A percentile compares a stretch with the other conserved stretches of the same genome.
These are phyloP conservation scores for Protobothrops mucrosquamatus DNA, from an alignment of 2,113 vertebrate genomes.

Conservation along the genomic window DNA sequence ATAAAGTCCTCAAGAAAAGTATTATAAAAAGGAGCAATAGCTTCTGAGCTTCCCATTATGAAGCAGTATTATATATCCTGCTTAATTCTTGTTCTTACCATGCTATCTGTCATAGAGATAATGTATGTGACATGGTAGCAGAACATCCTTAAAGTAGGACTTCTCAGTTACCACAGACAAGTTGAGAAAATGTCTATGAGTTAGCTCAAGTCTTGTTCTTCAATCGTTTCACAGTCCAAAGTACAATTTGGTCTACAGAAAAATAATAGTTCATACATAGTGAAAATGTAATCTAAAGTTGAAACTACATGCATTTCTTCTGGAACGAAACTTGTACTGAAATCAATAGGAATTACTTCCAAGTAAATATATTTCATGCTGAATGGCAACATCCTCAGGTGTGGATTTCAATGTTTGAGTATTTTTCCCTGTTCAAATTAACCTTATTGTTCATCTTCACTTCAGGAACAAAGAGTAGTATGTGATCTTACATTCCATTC, in stretches of 20 bases:
- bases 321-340: neutral
- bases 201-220: neutral
- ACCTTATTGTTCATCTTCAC: neutral
- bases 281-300: neutral
- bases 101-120: neutral
- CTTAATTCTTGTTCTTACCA: neutral
- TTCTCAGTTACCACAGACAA: neutral
- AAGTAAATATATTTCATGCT: neutral
- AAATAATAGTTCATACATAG: neutral
- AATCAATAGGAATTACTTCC: neutral
- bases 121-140: neutral
- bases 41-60: neutral
- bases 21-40: neutral
- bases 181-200: neutral
- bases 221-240: neutral
- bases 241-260: neutral
- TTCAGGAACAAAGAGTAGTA: neutral
- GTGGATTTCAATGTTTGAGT: slow-evolving; percentile 18
- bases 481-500: slow-evolving; percentile 30
- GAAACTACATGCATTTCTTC: neutral
- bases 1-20: neutral
- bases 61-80: neutral
- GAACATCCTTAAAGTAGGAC: neutral
- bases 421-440: accelerated
- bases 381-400: slow-evolving; percentile 1